Conservation (phyloP, 2,113 vertebrate genomes). For the Orientallactaga bullata region DNA sequence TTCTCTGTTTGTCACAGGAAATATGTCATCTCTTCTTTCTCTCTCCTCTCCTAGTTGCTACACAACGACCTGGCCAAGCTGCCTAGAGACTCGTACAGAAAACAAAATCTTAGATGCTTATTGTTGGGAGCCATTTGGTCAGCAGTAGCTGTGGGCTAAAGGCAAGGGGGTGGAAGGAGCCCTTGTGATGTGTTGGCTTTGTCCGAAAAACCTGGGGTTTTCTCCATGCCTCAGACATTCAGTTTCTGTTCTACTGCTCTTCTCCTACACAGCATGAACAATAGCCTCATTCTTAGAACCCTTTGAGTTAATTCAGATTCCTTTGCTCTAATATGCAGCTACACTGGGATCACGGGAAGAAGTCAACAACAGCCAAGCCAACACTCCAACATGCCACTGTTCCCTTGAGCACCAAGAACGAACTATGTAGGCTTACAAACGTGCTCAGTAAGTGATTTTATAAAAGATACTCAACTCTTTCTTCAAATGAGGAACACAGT, state of each 20-base stretch:
- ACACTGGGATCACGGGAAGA: background rate
- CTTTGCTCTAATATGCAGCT: background rate
- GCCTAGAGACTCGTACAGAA: background rate
- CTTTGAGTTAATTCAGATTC: conserved; percentile 54
- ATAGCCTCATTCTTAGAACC: conserved; percentile 31
- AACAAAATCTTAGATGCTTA: background rate
- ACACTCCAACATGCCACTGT: background rate
- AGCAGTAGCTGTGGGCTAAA: background rate
- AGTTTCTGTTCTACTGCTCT: background rate
- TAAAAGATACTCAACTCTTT: conserved; percentile 36
- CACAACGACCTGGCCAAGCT: background rate
- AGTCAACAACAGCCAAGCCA: conserved; percentile 21
- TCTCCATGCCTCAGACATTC: conserved; percentile 3
- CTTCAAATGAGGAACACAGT: background rate
- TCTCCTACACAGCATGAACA: conserved; percentile 37
- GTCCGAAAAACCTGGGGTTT: conserved; percentile 53
- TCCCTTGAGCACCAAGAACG: background rate
- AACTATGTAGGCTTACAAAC: conserved; percentile 11
- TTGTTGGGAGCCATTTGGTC: background rate
- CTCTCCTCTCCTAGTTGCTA: background rate
- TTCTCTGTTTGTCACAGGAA: background rate
- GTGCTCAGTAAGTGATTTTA: conserved; percentile 46
- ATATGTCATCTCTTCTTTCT: too few relatives aligned
- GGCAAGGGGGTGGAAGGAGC: background rate
- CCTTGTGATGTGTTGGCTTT: conserved; percentile 18